phyloP scores from a whole-genome alignment of 2,888 invertebrate species.

The Melangyna quadrimaculata region DNA sequence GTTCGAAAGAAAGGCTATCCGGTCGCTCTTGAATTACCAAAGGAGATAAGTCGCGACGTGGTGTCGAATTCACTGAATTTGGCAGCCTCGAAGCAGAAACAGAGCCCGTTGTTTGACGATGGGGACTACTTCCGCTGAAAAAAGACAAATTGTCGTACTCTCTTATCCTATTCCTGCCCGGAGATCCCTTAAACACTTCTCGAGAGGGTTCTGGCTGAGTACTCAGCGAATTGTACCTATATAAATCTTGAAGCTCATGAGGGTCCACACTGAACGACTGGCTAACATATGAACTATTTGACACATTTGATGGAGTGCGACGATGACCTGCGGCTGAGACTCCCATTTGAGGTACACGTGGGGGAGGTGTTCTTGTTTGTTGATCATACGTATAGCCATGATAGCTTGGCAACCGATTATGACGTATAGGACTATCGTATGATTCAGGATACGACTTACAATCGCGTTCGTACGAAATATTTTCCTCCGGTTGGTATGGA shows the following conservation, averaged over 20 bases:
- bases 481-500: constrained; percentile 79
- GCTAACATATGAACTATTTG: constrained; percentile 84
- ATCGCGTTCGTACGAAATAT: constrained; percentile 79
- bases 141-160: constrained; percentile 77
- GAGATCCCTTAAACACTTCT: constrained; percentile 56
- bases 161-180: constrained; percentile 75
- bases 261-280: constrained; percentile 85
- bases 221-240: constrained; percentile 77
- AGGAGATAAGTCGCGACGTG: constrained; percentile 68
- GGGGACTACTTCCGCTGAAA: constrained; percentile 49
- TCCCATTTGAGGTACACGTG: constrained; percentile 81
- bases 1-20: constrained; percentile 83
- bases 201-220: constrained; percentile 52
- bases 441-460: constrained; percentile 81
- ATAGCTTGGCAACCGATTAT: constrained; percentile 78
- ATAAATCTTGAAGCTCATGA: constrained; percentile 80
- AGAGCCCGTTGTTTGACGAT: constrained; percentile 62
- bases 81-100: constrained; percentile 62
- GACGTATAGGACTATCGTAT: constrained; percentile 76
- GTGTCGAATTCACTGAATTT: constrained; percentile 70
- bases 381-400: constrained; percentile 79
- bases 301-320: constrained; percentile 90
- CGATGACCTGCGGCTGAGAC: constrained; percentile 83
- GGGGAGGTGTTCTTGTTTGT: constrained; percentile 78
- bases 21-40: constrained; percentile 77